phyloP scores from a whole-genome alignment of 2,797 vertebrate genomes.

The Esox lucius region DNA sequence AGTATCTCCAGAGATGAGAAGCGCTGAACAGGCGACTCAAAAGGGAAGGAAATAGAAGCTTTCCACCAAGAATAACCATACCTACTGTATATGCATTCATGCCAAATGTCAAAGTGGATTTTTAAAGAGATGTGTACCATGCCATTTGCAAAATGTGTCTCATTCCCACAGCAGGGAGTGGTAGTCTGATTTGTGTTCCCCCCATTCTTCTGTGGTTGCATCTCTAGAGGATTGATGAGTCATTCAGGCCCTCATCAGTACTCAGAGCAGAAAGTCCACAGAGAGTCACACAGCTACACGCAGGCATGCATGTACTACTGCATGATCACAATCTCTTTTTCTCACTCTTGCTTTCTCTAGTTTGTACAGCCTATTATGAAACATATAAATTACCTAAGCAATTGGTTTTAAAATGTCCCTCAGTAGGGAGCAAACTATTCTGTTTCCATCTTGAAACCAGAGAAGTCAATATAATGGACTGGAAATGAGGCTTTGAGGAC shows the following conservation, averaged over 20 bases:
- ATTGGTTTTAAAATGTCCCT: neutral
- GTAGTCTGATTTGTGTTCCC: neutral
- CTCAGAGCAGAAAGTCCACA: constrained; percentile 9
- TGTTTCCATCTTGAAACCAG: neutral
- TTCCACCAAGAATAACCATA: constrained; percentile 43
- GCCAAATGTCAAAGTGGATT: constrained; percentile 51
- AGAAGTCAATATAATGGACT: neutral
- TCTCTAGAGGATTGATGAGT: constrained; percentile 44
- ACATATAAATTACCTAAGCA: neutral
- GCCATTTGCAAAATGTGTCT: constrained; percentile 28
- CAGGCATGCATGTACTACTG: neutral
- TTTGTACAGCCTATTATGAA: constrained; percentile 18
- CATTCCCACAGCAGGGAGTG: constrained; percentile 8
- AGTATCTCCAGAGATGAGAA: constrained; percentile 15
- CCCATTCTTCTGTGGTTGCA: constrained; percentile 8
- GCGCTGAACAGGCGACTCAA: constrained; percentile 46
- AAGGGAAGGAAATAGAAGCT: constrained; percentile 45
- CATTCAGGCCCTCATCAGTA: constrained; percentile 18
- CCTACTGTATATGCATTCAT: constrained; percentile 23
- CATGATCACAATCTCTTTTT: neutral
- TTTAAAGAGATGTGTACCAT: constrained; percentile 47
- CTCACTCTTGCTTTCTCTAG: neutral
- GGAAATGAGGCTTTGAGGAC: neutral
- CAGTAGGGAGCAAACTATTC: neutral
- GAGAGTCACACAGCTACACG: constrained; percentile 13